phyloP scores from a whole-genome alignment of 2,888 invertebrate species.

The Thereva nobilitata region DNA sequence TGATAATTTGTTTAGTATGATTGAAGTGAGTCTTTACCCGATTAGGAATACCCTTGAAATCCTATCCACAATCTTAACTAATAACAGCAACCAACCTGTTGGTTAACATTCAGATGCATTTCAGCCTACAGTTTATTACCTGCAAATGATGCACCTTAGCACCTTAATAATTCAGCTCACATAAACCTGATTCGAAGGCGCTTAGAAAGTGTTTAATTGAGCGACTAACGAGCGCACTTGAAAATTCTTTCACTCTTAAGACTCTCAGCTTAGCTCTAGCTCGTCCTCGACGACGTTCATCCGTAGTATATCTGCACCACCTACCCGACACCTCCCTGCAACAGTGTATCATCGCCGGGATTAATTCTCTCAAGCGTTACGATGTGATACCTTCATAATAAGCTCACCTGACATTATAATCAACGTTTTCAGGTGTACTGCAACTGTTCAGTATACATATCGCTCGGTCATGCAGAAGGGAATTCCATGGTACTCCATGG shows the following conservation, averaged over 20 bases:
- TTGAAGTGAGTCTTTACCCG: no score
- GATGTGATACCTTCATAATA: background rate
- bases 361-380: background rate
- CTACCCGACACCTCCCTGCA: no score
- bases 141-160: background rate
- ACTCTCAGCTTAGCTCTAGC: background rate
- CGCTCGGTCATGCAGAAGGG: background rate
- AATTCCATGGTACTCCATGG: slow-evolving; percentile 1
- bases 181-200: slow-evolving; percentile 6
- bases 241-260: slow-evolving; percentile 28
- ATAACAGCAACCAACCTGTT: no score
- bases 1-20: no score
- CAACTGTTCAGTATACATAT: background rate
- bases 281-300: no score
- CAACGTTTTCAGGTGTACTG: background rate
- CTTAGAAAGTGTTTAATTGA: slow-evolving; percentile 31
- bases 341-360: no score
- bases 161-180: slow-evolving; percentile 24
- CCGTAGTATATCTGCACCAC: no score
- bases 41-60: no score
- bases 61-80: no score
- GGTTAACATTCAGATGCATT: no score
- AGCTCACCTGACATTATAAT: slow-evolving; percentile 1
- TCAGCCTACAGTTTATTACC: no score
- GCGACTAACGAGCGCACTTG: slow-evolving; percentile 22